Conservation (phyloP, 2,888 invertebrate species). For the Nebria brevicollis region DNA sequence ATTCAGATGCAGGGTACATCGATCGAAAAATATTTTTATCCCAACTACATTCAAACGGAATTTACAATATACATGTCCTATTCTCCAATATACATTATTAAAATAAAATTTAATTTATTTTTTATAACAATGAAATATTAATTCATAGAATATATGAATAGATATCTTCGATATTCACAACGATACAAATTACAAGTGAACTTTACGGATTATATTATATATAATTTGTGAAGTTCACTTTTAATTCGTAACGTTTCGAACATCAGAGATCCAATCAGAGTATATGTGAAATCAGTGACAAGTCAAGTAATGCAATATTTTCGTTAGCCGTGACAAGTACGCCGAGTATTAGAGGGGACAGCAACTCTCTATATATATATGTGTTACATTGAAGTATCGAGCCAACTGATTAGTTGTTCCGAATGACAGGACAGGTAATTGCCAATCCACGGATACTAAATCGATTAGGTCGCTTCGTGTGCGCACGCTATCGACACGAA, state of each 20-base stretch:
- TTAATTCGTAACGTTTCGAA: neutral
- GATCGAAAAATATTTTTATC: slow-evolving; percentile 5
- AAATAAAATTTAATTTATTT: no score
- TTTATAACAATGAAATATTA: no score
- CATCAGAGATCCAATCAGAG: slow-evolving; percentile 13
- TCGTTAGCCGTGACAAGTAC: slow-evolving; percentile 14
- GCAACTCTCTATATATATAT: neutral
- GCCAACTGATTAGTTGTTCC: slow-evolving; percentile 41
- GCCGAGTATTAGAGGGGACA: slow-evolving; percentile 10
- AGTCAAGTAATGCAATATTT: slow-evolving; percentile 21
- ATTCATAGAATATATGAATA: no score
- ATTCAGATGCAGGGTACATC: neutral
- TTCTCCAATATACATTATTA: no score
- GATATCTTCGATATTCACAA: no score
- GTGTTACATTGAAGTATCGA: slow-evolving; percentile 16
- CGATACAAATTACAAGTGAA: no score
- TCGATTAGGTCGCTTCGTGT: slow-evolving; percentile 53
- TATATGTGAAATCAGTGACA: slow-evolving; percentile 9
- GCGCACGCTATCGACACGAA: neutral
- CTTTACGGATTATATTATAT: no score
- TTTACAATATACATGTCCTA: no score
- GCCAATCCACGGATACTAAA: slow-evolving; percentile 56
- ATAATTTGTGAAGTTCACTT: neutral
- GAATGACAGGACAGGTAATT: slow-evolving; percentile 57
- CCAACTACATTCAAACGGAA: no score